A percentile compares a stretch with the other conserved stretches of the same genome.
phyloP scores from a whole-genome alignment of 1,140 invertebrate species.

The Bombus consobrinus region DNA sequence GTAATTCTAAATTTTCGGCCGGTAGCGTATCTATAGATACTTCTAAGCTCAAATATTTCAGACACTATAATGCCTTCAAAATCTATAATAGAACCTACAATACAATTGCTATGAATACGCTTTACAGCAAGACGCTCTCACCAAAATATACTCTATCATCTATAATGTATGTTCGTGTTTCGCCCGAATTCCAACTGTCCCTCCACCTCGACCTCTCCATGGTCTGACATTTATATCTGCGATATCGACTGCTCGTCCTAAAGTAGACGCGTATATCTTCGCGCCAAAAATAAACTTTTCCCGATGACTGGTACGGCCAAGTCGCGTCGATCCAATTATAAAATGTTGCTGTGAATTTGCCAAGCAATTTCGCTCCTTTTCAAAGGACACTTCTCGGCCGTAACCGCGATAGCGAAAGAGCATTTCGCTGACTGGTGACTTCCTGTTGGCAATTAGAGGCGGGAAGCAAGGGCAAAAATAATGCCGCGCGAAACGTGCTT shows the following conservation, averaged over 20 bases:
- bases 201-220: too few species aligned
- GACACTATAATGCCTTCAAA: background rate
- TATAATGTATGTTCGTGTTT: too few species aligned
- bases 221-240: background rate
- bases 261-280: background rate
- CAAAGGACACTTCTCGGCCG: slow-evolving; percentile 43
- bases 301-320: slow-evolving; percentile 16
- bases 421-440: slow-evolving; percentile 66
- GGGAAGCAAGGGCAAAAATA: slow-evolving; percentile 63
- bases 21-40: background rate
- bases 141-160: background rate
- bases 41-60: background rate
- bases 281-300: slow-evolving; percentile 47
- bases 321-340: slow-evolving; percentile 58
- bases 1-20: background rate
- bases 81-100: background rate
- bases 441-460: slow-evolving; percentile 73
- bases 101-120: background rate
- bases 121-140: too few species aligned
- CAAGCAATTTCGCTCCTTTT: slow-evolving; percentile 58
- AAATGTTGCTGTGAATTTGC: slow-evolving; percentile 65
- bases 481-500: slow-evolving; percentile 62
- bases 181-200: background rate
- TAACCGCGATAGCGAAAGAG: slow-evolving; percentile 40
- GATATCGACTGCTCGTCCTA: slow-evolving; percentile 36